Evolutionary conservation across 2,113 vertebrate genomes (phyloP), one percentile per base, ranked within the genome.

Genomic region (Poeciliopsis retropinna): DNA sequence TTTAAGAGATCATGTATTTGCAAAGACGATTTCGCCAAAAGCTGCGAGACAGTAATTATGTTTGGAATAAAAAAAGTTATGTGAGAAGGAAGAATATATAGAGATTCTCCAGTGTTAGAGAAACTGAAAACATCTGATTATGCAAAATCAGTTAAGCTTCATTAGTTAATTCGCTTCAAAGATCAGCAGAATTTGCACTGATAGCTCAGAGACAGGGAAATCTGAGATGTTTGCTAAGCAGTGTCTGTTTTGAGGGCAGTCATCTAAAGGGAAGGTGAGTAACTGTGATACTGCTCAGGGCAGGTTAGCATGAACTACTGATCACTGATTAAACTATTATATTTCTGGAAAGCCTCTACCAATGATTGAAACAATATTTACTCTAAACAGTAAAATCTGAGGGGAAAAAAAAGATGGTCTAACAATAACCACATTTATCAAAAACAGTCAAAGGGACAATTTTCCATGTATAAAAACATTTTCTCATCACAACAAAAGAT

Each of bases 11-110:
- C 15, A 79, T 31, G 12, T 66, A 25, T 57, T 78, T 32, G 64
- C 76, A 63, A 64, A 64, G 62, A 19, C 47, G 61, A 79, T 70
- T 17, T 71, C 51, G n/a, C 37, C 66, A 74, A 29, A 70, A 79
- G 41, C 32, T 87, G 75, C 69, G 60, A 44, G 41, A 89, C 85
- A 90, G 74, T 88, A 19, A 71, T 47, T 63, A 47, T 69, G 76
- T 28, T 19, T 64, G 72, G 78, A 64, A 67, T 88, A 84, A 78
- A 44, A 84, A 78, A 44, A 41, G 67, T 79, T 30, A 39, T 28
- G 72, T 76, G 76, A 85, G 60, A 82, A 74, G 68, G 29, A 80
- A 73, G 29, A 76, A 25, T 19, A 12, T 39, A 65, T 29, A 31
- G 61, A 22, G 64, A 73, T n/a, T 70, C 15, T 41, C 11, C 17